phyloP scores from a whole-genome alignment of 2,113 vertebrate genomes.

The Lepidothrix coronata region DNA sequence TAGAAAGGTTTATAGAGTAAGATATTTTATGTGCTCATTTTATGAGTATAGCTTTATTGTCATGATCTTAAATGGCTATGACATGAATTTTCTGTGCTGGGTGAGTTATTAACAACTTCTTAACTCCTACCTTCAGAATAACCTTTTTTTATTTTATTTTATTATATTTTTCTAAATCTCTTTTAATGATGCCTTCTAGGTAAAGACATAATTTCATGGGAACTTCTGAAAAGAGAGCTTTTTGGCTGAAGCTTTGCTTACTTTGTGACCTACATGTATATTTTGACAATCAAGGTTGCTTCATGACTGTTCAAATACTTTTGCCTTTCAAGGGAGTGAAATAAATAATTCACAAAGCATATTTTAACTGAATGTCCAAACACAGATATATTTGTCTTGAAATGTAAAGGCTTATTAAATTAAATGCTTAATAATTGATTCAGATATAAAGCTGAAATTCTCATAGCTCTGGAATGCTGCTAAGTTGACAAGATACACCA shows the following conservation, averaged over 20 bases:
- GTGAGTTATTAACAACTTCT: conserved; percentile 16
- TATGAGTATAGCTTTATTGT: conserved; percentile 39
- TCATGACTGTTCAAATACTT: neutral
- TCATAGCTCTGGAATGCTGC: neutral
- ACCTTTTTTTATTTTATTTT: neutral
- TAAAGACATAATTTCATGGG: conserved; percentile 29
- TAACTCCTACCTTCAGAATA: neutral
- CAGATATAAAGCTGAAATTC: neutral
- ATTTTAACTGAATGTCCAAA: neutral
- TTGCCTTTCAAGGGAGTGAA: neutral
- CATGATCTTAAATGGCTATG: conserved; percentile 12
- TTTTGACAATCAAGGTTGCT: neutral
- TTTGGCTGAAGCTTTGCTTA: neutral
- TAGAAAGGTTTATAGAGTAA: conserved; percentile 4
- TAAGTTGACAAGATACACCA: neutral
- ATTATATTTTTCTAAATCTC: neutral
- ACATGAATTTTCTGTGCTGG: conserved; percentile 1
- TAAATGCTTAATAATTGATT: neutral
- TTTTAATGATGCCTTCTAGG: conserved; percentile 59
- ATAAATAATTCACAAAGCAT: conserved; percentile 9
- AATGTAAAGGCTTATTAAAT: neutral
- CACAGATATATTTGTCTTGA: neutral
- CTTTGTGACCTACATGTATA: neutral
- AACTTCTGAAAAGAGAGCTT: conserved; percentile 14
- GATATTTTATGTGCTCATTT: conserved; percentile 43